phyloP scores from a whole-genome alignment of 1,140 invertebrate genomes.

The Anastrepha ludens region DNA sequence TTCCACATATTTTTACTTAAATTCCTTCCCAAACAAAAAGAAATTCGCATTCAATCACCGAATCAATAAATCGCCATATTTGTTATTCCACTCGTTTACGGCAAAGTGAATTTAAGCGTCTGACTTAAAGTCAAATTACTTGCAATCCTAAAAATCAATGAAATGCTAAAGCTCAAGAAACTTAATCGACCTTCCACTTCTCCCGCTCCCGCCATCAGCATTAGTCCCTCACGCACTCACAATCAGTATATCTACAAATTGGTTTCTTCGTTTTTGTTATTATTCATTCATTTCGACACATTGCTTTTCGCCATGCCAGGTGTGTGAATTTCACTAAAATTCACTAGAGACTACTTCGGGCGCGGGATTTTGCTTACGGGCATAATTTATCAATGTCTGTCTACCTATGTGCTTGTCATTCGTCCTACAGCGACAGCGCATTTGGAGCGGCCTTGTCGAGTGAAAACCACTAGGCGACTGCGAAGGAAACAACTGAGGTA shows the following conservation, averaged over 20 bases:
- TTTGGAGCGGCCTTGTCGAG: not conserved
- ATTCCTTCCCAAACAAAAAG: no score
- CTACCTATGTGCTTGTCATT: not conserved
- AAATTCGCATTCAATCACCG: no score
- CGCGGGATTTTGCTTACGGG: not conserved
- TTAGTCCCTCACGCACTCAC: not conserved
- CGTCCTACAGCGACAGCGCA: not conserved
- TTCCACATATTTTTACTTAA: no score
- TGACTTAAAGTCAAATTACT: not conserved
- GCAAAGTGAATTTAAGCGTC: not conserved
- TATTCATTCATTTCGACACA: constrained; percentile 28
- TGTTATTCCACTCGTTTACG: not conserved
- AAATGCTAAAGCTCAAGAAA: constrained; percentile 24
- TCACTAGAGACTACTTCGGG: not conserved
- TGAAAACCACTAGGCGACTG: not conserved
- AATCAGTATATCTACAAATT: constrained; percentile 5
- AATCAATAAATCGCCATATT: no score
- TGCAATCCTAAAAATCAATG: constrained; percentile 16
- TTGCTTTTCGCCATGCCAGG: not conserved
- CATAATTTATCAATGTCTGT: constrained; percentile 49
- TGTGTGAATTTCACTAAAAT: constrained; percentile 26
- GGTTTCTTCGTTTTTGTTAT: constrained; percentile 1
- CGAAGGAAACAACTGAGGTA: not conserved
- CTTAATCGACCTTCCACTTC: not conserved
- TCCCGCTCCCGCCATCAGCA: no score